Evolutionary conservation across 2,888 invertebrate species (phyloP).

Genomic region (Dicyrtoma fusca): DNA sequence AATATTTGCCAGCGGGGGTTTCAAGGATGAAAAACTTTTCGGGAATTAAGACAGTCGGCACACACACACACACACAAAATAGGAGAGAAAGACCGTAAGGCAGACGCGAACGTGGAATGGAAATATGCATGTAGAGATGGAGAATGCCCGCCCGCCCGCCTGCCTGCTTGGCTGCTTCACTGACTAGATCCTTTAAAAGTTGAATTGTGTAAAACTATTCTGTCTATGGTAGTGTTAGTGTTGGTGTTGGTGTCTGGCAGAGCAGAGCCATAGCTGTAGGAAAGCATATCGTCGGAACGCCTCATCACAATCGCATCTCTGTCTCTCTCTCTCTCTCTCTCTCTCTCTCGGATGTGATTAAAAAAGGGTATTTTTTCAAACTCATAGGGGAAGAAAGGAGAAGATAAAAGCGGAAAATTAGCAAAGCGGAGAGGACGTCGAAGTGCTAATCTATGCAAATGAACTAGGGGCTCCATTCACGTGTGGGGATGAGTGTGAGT

Average conservation of each 20-base stretch:
- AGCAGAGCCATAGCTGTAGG: not conserved
- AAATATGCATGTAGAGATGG: not conserved
- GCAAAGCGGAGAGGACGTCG: slow-evolving; percentile 53
- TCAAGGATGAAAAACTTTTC: slow-evolving; percentile 30
- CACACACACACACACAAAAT: too few relatives aligned
- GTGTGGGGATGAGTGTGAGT: slow-evolving; percentile 22
- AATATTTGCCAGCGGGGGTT: slow-evolving; percentile 43
- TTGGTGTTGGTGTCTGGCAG: too few relatives aligned
- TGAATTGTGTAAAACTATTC: too few relatives aligned
- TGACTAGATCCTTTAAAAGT: too few relatives aligned
- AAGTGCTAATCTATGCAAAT: slow-evolving; percentile 57
- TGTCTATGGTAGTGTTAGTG: too few relatives aligned
- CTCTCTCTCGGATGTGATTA: slow-evolving; percentile 47
- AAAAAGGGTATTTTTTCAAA: slow-evolving; percentile 39
- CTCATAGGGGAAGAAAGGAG: slow-evolving; percentile 40
- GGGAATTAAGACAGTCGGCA: slow-evolving; percentile 19
- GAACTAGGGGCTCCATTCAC: slow-evolving; percentile 46
- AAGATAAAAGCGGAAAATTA: slow-evolving; percentile 56
- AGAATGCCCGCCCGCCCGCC: not conserved
- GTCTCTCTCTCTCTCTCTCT: slow-evolving; percentile 18
- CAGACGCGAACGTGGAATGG: slow-evolving; percentile 6
- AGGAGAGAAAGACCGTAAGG: not conserved
- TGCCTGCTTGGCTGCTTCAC: too few relatives aligned
- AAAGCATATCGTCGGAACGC: slow-evolving; percentile 17
- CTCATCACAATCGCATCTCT: slow-evolving; percentile 9